phyloP scores from a whole-genome alignment of 1,140 invertebrate species.

The Euschistus heros region DNA sequence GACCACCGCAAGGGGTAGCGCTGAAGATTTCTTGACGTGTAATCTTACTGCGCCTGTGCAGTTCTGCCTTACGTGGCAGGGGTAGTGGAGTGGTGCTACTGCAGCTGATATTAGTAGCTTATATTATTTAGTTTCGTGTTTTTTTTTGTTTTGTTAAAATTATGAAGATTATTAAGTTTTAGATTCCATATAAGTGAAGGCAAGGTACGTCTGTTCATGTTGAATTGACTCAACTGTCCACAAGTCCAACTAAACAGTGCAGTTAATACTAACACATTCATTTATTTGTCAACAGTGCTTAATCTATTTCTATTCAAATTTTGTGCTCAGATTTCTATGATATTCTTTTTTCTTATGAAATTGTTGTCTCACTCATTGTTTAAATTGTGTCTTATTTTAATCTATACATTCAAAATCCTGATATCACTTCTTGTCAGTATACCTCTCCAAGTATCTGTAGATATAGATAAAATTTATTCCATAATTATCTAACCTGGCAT shows the following conservation, averaged over 20 bases:
- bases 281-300: neutral
- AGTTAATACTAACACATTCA: neutral
- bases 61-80: slow-evolving; percentile 49
- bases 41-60: slow-evolving; percentile 39
- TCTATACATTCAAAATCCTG: too few species aligned
- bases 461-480: too few species aligned
- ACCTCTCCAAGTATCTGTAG: too few species aligned
- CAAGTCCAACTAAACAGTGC: neutral
- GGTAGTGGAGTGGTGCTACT: slow-evolving; percentile 14
- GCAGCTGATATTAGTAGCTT: slow-evolving; percentile 28
- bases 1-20: too few species aligned
- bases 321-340: neutral
- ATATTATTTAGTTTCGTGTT: slow-evolving; percentile 27
- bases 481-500: too few species aligned
- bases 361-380: too few species aligned
- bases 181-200: too few species aligned
- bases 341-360: too few species aligned
- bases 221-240: neutral
- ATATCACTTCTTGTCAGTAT: too few species aligned
- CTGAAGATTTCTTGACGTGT: slow-evolving; percentile 10
- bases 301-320: neutral
- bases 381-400: too few species aligned
- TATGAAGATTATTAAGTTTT: too few species aligned
- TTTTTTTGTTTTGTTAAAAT: neutral
- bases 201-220: neutral